Conservation (phyloP, 2,113 vertebrate genomes). For the Marmota flaviventris region DNA sequence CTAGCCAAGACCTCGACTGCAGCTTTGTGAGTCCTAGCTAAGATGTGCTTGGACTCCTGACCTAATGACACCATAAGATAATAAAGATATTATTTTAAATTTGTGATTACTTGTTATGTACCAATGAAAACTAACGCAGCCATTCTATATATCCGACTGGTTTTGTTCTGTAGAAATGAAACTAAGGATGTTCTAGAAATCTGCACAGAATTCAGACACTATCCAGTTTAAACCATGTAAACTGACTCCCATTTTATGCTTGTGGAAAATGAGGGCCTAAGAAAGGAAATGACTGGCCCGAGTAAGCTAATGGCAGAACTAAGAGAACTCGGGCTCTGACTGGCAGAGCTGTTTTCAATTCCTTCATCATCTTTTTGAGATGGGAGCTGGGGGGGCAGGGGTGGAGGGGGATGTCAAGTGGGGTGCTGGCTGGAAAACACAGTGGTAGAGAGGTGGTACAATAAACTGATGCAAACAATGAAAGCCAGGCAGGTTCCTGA, state of each 20-base stretch:
- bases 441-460: neutral
- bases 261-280: neutral
- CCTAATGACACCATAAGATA: neutral
- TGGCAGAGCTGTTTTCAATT: neutral
- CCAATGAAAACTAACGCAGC: neutral
- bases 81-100: neutral
- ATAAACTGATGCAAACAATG: neutral
- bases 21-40: neutral
- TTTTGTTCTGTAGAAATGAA: neutral
- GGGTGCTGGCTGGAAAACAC: neutral
- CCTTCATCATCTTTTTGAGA: neutral
- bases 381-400: neutral
- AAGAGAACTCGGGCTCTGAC: neutral
- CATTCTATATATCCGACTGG: neutral
- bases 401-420: neutral
- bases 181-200: conserved; percentile 8
- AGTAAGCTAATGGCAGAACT: neutral
- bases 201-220: neutral
- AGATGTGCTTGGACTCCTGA: neutral
- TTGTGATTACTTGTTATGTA: neutral
- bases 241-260: neutral
- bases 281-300: neutral
- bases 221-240: neutral
- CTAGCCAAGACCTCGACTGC: neutral
- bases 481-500: conserved; percentile 5